Evolutionary conservation across 2,888 invertebrate species (phyloP).

Genomic region (Drosophila lutescens): DNA sequence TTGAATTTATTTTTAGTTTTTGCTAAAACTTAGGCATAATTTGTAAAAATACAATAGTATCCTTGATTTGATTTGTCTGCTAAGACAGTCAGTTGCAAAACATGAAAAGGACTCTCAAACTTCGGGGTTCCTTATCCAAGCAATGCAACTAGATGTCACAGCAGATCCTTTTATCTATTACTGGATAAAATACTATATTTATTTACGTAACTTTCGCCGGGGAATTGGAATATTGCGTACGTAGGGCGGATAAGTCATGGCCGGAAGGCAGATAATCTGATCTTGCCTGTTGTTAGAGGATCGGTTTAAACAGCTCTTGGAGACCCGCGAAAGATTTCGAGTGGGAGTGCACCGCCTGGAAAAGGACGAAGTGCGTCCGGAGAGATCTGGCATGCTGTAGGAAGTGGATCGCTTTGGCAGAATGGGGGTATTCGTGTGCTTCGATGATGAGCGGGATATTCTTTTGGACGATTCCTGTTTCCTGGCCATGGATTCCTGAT

Average conservation of each 20-base stretch:
- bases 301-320: neutral
- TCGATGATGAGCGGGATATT: neutral
- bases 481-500: neutral
- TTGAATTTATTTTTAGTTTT: neutral
- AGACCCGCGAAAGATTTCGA: too few relatives aligned
- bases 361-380: neutral
- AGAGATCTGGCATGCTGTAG: slow-evolving; percentile 23
- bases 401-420: slow-evolving; percentile 12
- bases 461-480: too few relatives aligned
- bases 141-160: slow-evolving; percentile 17
- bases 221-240: neutral
- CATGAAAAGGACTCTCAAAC: neutral
- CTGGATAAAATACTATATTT: neutral
- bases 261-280: slow-evolving; percentile 15
- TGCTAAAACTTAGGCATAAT: too few relatives aligned
- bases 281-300: neutral
- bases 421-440: neutral
- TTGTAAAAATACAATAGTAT: neutral
- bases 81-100: slow-evolving; percentile 23
- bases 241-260: slow-evolving; percentile 27
- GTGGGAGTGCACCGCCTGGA: neutral
- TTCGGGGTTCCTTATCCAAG: neutral
- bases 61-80: neutral
- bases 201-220: neutral
- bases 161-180: neutral